Base-by-base conservation (phyloP, 2,888 invertebrate species). In the Campoplex nolae region DNA sequence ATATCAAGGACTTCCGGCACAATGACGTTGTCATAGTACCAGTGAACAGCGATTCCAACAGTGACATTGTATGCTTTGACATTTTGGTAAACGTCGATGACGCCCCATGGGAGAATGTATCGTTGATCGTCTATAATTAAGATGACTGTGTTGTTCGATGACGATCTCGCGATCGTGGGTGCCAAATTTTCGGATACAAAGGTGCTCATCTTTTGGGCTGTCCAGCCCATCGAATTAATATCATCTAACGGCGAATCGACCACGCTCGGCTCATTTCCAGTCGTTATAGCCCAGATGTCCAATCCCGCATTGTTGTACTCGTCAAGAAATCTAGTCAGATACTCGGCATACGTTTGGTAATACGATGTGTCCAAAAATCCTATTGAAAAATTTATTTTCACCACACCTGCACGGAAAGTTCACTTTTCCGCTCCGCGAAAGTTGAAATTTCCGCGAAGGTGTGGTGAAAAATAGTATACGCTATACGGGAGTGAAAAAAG, bases 211-310 rank as follows among this genome's bases (percentile, higher is more conserved):
- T 95, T 94, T 18, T 92, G 90, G 0, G 97, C 96, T 3, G 96
- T 95, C 97, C 97, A 98, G 35, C 97, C 97, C 94, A 98, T 95
- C 11, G 97, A 96, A 94, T 98, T 98, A 92, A 98, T 97, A 23
- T 8, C 3, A 11, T 56, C 4, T 0, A n/a, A 3, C 0, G 96
- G 96, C 0, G 96, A 80, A 2, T 96, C 94, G 13, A 97, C 96
- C 91, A 97, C 96, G 4, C 96, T 92, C 0, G 99, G 98, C 93
- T 99, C 98, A 93, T 99, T 99, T 48, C 98, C 98, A 0, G 97
- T 97, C 0, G 98, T 97, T 48, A 98, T 95, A 0, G 97, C 98
- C 99, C 99, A 99, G 89, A 97, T 96, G 3, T 95, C 94, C 62
- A 96, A 94, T 23, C 96, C 96, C n/a, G 96, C 94, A 48, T 96